phyloP scores from a whole-genome alignment of 2,797 vertebrate species.

The Hapalemur alaotrensis region DNA sequence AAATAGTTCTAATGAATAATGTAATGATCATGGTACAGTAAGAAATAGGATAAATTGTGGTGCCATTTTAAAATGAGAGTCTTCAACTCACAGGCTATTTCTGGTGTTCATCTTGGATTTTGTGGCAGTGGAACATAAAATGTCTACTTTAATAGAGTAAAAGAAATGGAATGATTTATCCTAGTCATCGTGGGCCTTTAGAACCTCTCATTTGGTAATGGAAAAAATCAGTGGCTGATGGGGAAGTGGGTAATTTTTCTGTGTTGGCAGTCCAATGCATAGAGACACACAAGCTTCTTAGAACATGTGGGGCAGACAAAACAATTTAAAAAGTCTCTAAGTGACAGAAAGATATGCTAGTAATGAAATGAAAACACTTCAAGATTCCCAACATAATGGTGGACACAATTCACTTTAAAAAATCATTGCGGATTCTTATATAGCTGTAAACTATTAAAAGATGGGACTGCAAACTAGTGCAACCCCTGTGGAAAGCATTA shows the following conservation, averaged over 20 bases:
- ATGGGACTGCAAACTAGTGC: too few relatives aligned
- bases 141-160: conserved; percentile 70
- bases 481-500: too few relatives aligned
- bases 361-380: conserved; percentile 45
- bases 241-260: conserved; percentile 60
- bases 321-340: neutral
- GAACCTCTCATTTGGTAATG: conserved; percentile 71
- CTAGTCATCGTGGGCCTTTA: conserved; percentile 60
- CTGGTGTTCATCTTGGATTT: conserved; percentile 73
- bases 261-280: conserved; percentile 16
- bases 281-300: conserved; percentile 16
- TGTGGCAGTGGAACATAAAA: conserved; percentile 74
- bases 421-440: conserved; percentile 19
- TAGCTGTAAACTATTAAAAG: conserved; percentile 26
- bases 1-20: conserved; percentile 81
- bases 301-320: neutral
- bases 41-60: conserved; percentile 74
- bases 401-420: conserved; percentile 37
- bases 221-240: conserved; percentile 65
- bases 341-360: conserved; percentile 61
- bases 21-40: conserved; percentile 62
- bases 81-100: conserved; percentile 68
- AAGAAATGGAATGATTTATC: conserved; percentile 73
- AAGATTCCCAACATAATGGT: conserved; percentile 38
- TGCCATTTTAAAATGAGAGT: conserved; percentile 77